These are phyloP conservation scores for Mylabris phalerata DNA, from an alignment of 1,140 invertebrate species.

Conservation along the genomic window DNA sequence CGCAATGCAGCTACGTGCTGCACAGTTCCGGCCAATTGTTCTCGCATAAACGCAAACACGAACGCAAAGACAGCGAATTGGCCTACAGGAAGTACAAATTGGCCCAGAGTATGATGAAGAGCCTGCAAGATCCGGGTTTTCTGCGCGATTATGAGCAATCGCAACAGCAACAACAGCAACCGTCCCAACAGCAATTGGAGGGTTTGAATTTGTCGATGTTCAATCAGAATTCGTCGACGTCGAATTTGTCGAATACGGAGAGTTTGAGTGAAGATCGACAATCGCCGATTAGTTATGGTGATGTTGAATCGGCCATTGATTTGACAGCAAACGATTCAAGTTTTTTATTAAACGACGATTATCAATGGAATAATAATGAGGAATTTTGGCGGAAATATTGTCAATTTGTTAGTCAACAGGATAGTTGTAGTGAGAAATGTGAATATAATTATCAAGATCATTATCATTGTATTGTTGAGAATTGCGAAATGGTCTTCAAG, in stretches of 20 bases:
- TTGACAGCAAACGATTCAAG: conserved; percentile 38
- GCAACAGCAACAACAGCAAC: neutral
- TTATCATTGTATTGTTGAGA: conserved; percentile 67
- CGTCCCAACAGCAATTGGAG: conserved; percentile 26
- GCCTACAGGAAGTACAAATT: conserved; percentile 72
- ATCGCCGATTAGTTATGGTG: conserved; percentile 38
- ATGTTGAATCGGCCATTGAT: conserved; percentile 38
- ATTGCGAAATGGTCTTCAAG: conserved; percentile 62
- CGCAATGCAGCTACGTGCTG: conserved; percentile 91
- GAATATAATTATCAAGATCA: conserved; percentile 65
- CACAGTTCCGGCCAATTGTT: conserved; percentile 96
- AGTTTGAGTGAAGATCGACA: conserved; percentile 37
- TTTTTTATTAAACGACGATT: conserved; percentile 26
- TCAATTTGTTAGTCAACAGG: conserved; percentile 48
- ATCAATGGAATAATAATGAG: conserved; percentile 38
- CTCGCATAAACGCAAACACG: conserved; percentile 96
- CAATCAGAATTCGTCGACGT: conserved; percentile 30
- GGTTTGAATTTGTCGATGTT: conserved; percentile 31
- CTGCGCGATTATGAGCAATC: conserved; percentile 30
- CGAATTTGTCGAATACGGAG: conserved; percentile 37
- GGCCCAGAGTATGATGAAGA: conserved; percentile 43
- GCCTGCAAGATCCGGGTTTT: conserved; percentile 32
- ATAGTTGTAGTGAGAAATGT: conserved; percentile 58
- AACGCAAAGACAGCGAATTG: conserved; percentile 81
- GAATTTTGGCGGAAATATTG: conserved; percentile 57